phyloP scores from a whole-genome alignment of 2,113 vertebrate species.

The Hydrolagus affinis region DNA sequence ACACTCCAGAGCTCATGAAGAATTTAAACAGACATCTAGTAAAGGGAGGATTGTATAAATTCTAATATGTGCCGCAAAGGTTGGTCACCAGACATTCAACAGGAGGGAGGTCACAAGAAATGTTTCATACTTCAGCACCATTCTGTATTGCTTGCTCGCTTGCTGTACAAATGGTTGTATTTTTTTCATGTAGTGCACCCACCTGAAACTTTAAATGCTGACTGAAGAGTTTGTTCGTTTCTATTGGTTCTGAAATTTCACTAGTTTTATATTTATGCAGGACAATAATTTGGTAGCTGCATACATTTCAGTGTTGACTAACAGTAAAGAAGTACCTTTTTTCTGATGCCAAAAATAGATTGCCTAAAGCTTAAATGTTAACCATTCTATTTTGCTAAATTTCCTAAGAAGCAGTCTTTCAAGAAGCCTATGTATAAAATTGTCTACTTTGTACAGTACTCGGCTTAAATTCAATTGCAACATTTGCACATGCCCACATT shows the following conservation, averaged over 20 bases:
- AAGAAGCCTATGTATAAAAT: constrained; percentile 18
- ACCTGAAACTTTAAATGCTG: neutral
- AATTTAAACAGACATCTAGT: neutral
- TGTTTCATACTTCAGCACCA: constrained; percentile 23
- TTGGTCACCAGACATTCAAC: neutral
- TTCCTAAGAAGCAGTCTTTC: constrained; percentile 27
- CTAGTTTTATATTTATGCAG: constrained; percentile 27
- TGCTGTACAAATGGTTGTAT: constrained; percentile 19
- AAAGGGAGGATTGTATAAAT: constrained; percentile 1
- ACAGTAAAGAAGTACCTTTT: neutral
- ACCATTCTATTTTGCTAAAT: constrained; percentile 30
- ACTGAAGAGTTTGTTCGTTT: constrained; percentile 1
- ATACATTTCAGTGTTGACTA: constrained; percentile 29
- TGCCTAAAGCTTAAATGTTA: constrained; percentile 22
- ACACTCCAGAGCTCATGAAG: constrained; percentile 20
- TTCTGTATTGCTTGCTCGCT: constrained; percentile 23
- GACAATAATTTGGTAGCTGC: constrained; percentile 10
- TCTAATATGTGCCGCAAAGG: neutral
- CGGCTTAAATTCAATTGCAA: constrained; percentile 26
- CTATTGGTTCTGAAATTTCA: constrained; percentile 30
- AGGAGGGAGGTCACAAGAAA: neutral
- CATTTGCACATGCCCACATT: constrained; percentile 30
- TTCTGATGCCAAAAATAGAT: constrained; percentile 29
- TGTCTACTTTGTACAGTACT: constrained; percentile 21
- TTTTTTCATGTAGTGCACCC: neutral